These are phyloP conservation scores for Oscheius sp. DNA, from an alignment of 2,888 invertebrate species.

Conservation along the genomic window DNA sequence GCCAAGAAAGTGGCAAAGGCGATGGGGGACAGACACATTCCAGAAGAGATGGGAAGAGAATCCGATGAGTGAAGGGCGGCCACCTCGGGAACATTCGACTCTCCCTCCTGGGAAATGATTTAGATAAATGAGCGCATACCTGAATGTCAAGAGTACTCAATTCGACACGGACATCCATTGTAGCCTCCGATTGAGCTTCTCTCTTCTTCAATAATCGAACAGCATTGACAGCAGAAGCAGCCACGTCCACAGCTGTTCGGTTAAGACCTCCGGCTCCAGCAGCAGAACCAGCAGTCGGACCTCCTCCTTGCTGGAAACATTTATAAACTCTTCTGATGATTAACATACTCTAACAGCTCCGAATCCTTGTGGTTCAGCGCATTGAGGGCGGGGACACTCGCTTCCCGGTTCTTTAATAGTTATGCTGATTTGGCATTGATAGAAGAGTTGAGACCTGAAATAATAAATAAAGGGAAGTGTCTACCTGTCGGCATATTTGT, in stretches of 20 bases:
- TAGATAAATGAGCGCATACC: too few relatives aligned
- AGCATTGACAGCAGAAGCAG: constrained; percentile 41
- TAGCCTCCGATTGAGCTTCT: constrained; percentile 46
- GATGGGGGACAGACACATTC: constrained; percentile 49
- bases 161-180: constrained; percentile 57
- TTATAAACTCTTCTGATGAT: neutral
- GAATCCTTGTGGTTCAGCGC: constrained; percentile 67
- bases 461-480: neutral
- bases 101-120: constrained; percentile 32
- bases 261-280: constrained; percentile 11
- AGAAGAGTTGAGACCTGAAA: constrained; percentile 60
- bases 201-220: constrained; percentile 49
- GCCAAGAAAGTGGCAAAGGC: constrained; percentile 54
- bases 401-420: constrained; percentile 66
- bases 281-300: neutral
- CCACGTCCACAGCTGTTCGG: constrained; percentile 34
- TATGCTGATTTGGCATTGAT: constrained; percentile 67
- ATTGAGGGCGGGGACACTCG: constrained; percentile 67
- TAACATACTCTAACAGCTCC: constrained; percentile 53
- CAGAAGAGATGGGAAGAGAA: constrained; percentile 27
- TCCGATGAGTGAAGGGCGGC: constrained; percentile 36
- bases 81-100: constrained; percentile 26
- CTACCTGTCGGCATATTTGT: constrained; percentile 64
- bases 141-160: constrained; percentile 56
- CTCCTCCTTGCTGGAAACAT: neutral